Evolutionary conservation across 1,140 invertebrate genomes (phyloP).

Genomic region (Meloidogyne hapla): DNA sequence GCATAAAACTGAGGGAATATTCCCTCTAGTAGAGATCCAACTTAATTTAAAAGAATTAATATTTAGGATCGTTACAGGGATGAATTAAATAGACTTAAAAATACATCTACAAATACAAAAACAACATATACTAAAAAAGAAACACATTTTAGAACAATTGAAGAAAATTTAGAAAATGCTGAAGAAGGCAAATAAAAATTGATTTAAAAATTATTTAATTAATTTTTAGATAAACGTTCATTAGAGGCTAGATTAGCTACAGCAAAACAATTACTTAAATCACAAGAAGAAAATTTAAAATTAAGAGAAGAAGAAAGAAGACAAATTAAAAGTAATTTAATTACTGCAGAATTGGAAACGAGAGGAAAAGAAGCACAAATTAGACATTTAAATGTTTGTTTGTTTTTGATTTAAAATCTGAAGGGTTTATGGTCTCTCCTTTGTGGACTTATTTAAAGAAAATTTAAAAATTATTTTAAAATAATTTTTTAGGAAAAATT

Average conservation of each 20-base stretch:
- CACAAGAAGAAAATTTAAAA: constrained; percentile 62
- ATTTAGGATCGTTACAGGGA: constrained; percentile 61
- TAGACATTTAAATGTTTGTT: constrained; percentile 58
- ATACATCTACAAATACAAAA: constrained; percentile 58
- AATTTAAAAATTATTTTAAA: neutral
- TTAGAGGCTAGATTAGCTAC: constrained; percentile 52
- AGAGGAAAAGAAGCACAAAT: constrained; percentile 63
- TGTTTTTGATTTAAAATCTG: neutral
- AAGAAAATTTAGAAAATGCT: constrained; percentile 55
- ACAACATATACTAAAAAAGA: constrained; percentile 61
- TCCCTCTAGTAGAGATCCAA: too few relatives aligned
- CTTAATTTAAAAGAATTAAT: too few relatives aligned
- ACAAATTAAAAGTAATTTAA: constrained; percentile 61
- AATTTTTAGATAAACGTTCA: constrained; percentile 55
- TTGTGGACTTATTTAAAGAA: too few relatives aligned
- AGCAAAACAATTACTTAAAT: constrained; percentile 61
- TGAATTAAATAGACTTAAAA: constrained; percentile 59
- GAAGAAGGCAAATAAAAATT: constrained; percentile 50
- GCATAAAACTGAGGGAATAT: neutral
- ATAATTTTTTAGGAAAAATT: constrained; percentile 57
- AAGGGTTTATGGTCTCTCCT: too few relatives aligned
- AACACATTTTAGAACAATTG: constrained; percentile 58
- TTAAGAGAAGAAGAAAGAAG: constrained; percentile 59
- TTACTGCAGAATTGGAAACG: constrained; percentile 59
- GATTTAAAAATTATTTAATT: constrained; percentile 3